Conservation (phyloP, 2,888 invertebrate species). For the Agonopterix alstromeriana region DNA sequence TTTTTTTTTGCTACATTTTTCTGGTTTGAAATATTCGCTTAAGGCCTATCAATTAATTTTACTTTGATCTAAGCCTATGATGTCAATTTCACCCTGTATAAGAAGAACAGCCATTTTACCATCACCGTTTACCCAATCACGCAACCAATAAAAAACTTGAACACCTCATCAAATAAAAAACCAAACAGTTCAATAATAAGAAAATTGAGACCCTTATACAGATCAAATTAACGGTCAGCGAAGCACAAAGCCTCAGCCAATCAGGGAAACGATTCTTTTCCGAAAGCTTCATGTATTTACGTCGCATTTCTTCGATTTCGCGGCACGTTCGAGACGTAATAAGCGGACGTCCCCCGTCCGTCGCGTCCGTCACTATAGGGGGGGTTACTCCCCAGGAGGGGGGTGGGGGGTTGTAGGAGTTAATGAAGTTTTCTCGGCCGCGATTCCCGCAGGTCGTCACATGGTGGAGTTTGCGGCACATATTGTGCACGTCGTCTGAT, state of each 20-base stretch:
- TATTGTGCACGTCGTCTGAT: conserved; percentile 72
- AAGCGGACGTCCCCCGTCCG: conserved; percentile 62
- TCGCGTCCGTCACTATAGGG: conserved; percentile 31
- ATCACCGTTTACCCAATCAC: background rate
- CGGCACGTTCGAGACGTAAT: conserved; percentile 74
- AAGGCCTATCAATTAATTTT: no score
- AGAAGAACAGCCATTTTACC: no score
- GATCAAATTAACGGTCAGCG: conserved; percentile 71
- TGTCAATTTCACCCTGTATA: no score
- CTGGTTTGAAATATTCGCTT: no score
- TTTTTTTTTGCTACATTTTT: no score
- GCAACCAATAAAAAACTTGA: background rate
- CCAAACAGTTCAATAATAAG: conserved; percentile 63
- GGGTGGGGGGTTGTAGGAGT: conserved; percentile 57
- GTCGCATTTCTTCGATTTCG: conserved; percentile 76
- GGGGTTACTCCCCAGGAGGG: conserved; percentile 14
- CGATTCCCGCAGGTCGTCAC: conserved; percentile 77
- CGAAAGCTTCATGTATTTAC: conserved; percentile 65
- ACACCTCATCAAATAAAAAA: conserved; percentile 38
- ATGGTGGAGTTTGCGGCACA: conserved; percentile 70
- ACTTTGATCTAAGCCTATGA: no score
- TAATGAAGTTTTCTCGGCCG: conserved; percentile 76
- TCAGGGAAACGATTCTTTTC: conserved; percentile 64
- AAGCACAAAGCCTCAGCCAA: conserved; percentile 64
- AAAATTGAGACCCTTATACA: conserved; percentile 49